A percentile compares a stretch with the other conserved stretches of the same genome.
Conservation (phyloP, 2,113 vertebrate genomes). For the Plecotus auritus region DNA sequence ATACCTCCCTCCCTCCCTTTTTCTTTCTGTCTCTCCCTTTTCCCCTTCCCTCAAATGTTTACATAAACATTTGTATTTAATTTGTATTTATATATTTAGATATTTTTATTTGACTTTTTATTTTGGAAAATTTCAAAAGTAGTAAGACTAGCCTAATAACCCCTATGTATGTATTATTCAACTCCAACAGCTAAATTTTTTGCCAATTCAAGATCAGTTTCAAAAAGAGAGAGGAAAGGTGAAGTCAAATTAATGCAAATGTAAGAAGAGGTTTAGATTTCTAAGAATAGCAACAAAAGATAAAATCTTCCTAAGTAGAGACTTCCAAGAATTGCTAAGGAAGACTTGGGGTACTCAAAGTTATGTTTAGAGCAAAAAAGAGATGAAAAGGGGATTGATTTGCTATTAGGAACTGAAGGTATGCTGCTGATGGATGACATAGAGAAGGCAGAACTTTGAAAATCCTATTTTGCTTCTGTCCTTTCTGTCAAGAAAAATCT, state of each 20-base stretch:
- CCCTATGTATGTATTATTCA: background rate
- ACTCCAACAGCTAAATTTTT: background rate
- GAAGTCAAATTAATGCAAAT: background rate
- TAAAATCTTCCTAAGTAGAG: background rate
- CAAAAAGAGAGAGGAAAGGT: background rate
- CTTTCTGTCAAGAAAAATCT: constrained; percentile 12
- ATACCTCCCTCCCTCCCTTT: background rate
- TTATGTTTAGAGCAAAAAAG: constrained; percentile 30
- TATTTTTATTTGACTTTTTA: background rate
- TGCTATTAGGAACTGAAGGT: background rate
- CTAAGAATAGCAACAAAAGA: background rate
- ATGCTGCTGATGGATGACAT: background rate
- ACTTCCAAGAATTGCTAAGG: background rate
- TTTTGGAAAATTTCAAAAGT: background rate
- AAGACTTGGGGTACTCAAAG: background rate
- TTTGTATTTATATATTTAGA: background rate
- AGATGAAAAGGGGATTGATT: background rate
- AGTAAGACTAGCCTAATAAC: background rate
- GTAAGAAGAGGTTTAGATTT: background rate
- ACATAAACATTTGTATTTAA: background rate
- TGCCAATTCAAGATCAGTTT: background rate
- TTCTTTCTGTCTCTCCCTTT: background rate
- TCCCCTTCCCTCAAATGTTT: background rate
- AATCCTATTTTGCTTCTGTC: background rate
- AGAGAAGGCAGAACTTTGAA: constrained; percentile 6